Evolutionary conservation across 1,140 invertebrate species (phyloP).

Genomic region (Sminthurides bifidus): DNA sequence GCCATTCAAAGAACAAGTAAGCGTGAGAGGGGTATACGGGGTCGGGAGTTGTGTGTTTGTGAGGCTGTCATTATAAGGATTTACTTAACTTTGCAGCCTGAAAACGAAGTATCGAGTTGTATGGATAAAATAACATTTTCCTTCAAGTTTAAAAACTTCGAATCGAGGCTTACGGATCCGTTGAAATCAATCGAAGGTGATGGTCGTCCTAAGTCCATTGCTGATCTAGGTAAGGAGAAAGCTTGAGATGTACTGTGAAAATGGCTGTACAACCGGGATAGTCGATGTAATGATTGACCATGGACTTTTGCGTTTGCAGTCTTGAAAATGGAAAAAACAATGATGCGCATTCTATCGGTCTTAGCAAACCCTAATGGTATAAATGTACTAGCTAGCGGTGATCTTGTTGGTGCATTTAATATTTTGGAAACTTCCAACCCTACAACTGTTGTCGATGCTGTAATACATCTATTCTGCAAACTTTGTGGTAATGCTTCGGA

Average conservation of each 20-base stretch:
- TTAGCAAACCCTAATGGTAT: conserved; percentile 42
- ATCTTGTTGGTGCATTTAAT: conserved; percentile 32
- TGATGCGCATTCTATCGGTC: conserved; percentile 65
- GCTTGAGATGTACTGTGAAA: background rate
- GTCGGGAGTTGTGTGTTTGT: no score
- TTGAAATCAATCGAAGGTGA: conserved; percentile 8
- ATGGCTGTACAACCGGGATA: background rate
- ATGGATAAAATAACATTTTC: conserved; percentile 10
- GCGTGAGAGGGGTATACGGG: no score
- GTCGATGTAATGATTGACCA: background rate
- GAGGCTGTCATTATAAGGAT: no score
- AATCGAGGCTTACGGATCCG: background rate
- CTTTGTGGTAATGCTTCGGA: conserved; percentile 11
- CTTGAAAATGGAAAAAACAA: conserved; percentile 60
- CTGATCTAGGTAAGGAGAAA: conserved; percentile 20
- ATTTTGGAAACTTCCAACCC: conserved; percentile 33
- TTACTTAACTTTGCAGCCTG: no score
- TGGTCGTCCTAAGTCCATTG: conserved; percentile 17
- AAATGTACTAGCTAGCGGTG: conserved; percentile 36
- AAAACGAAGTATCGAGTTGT: conserved; percentile 16
- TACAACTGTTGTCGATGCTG: conserved; percentile 63
- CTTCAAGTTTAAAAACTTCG: conserved; percentile 11
- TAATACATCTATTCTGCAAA: conserved; percentile 58
- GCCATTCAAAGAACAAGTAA: conserved; percentile 25
- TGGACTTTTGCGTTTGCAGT: conserved; percentile 41